Percentiles rank a stretch among this genome's conserved stretches.
Evolutionary conservation across 2,888 invertebrate genomes (phyloP).

Genomic region (Plemyria rubiginata): DNA sequence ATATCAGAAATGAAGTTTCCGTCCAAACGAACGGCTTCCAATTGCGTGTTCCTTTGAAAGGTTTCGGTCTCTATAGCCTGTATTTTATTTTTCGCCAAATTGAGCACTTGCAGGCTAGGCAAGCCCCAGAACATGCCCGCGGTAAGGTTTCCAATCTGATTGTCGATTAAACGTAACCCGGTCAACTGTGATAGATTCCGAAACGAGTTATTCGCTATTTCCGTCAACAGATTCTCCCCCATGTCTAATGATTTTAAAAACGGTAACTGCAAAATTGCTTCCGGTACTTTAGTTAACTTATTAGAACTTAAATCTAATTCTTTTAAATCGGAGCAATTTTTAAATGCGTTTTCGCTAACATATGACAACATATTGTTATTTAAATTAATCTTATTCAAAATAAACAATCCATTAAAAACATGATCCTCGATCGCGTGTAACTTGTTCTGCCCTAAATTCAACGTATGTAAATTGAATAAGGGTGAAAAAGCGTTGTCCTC

Average conservation of each 20-base stretch:
- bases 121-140: conserved; percentile 94
- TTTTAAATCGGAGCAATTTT: conserved; percentile 94
- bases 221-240: conserved; percentile 95
- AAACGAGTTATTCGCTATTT: conserved; percentile 93
- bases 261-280: conserved; percentile 91
- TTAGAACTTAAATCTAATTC: conserved; percentile 96
- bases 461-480: conserved; percentile 94
- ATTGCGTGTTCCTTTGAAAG: conserved; percentile 92
- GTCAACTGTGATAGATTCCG: conserved; percentile 94
- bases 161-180: conserved; percentile 94
- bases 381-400: conserved; percentile 92
- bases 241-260: conserved; percentile 95
- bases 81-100: conserved; percentile 95
- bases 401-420: conserved; percentile 93
- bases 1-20: conserved; percentile 95
- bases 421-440: conserved; percentile 91
- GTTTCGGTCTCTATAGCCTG: conserved; percentile 93
- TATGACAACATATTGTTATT: conserved; percentile 92
- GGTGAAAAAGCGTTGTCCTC: conserved; percentile 95
- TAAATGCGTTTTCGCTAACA: conserved; percentile 91
- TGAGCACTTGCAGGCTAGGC: conserved; percentile 92
- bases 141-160: conserved; percentile 94
- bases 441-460: conserved; percentile 95
- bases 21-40: conserved; percentile 94
- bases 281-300: conserved; percentile 92